These are phyloP conservation scores for Cygnus buccinator DNA, from an alignment of 2,113 vertebrate genomes.

Conservation along the genomic window DNA sequence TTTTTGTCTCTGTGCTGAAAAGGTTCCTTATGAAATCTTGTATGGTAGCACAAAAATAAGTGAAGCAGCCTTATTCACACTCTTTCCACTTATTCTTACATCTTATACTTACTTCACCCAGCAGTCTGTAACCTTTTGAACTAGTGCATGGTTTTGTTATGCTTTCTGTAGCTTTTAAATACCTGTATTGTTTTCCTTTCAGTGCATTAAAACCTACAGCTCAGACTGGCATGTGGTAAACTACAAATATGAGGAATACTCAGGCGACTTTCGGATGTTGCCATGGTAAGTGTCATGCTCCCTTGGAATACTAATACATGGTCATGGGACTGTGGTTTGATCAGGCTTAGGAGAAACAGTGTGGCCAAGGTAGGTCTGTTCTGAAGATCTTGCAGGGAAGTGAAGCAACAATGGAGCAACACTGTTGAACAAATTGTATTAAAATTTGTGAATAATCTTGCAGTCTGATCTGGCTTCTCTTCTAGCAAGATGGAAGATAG, in stretches of 20 bases:
- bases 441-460: not conserved
- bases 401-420: not conserved
- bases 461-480: not conserved
- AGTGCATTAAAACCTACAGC: slow-evolving; percentile 98
- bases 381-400: not conserved
- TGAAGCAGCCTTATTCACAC: not conserved
- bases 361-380: not conserved
- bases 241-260: slow-evolving; percentile 98
- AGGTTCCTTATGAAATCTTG: not conserved
- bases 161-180: not conserved
- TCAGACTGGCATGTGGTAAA: slow-evolving; percentile 93
- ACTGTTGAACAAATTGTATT: not conserved
- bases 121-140: not conserved
- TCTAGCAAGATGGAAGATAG: not conserved
- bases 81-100: not conserved
- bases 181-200: slow-evolving; percentile 63
- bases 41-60: not conserved
- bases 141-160: not conserved
- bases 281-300: slow-evolving; percentile 84
- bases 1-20: not conserved
- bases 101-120: not conserved
- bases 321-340: not conserved
- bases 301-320: not conserved
- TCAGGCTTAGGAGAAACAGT: not conserved
- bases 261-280: slow-evolving; percentile 93